Base-by-base conservation (phyloP, 2,888 invertebrate genomes). In the Smittia sp. region DNA sequence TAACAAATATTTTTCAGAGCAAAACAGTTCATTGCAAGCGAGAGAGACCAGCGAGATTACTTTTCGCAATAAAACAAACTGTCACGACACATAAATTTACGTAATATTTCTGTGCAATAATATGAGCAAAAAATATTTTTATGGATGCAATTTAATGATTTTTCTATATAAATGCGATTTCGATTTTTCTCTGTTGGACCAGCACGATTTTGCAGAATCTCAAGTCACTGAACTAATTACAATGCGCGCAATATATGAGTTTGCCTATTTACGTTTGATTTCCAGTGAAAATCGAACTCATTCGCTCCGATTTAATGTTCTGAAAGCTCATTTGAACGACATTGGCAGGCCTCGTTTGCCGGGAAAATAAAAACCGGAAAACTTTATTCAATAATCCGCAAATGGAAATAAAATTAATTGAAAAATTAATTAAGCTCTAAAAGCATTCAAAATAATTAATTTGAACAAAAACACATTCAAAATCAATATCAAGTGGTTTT, bases 401-500 rank as follows among this genome's bases (percentile, higher is more conserved):
- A 63, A 27, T 63, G 25, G 20, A 63, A 63, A 63, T 63, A 15
- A 66, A 38, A 66, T 38, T 9, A 38, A 66, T 66, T 7, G 39
- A 18, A 66, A n/a, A 27, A 27, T 66, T 38, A 32, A 25, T 7
- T n/a, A 65, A 62, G 4, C 1, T 22, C 1, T 65, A 39, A 66
- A 66, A 25, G 66, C 66, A 66, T 39, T 39, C 4, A 27, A 24
- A 66, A 39, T 66, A 39, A 32, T 27, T 38, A 9, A 66, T 66
- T 66, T 66, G 39, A 39, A 62, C 18, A 72, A 72, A 24, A 58
- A 54, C 38, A 69, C 6, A 39, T 27, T n/a, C n/a, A 11, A 62
- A 58, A 69, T 69, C 69, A 54, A 69, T 69, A 72, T 62, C 32
- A 72, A 62, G 73, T 38, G 67, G 41, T 65, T 65, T 73, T 65